Conservation (phyloP, 2,113 vertebrate species). For the Syngnathus typhle region DNA sequence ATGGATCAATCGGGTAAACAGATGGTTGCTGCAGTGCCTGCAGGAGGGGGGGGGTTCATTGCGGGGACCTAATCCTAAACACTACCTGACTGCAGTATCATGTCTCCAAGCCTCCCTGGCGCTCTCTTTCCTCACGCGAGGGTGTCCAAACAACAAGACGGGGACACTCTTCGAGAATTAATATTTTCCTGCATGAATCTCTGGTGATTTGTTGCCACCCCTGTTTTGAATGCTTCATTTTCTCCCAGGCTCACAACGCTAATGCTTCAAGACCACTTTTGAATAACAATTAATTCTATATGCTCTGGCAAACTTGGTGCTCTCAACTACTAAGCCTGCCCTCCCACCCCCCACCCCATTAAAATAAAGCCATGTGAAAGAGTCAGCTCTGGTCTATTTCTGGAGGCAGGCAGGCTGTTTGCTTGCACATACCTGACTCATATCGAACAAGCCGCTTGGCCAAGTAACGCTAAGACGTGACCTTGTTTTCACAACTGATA, state of each 20-base stretch:
- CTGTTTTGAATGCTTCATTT: slow-evolving; percentile 17
- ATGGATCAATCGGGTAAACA: slow-evolving; percentile 59
- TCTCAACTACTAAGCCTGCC: slow-evolving; percentile 34
- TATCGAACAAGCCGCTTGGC: slow-evolving; percentile 36
- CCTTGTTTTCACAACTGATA: slow-evolving; percentile 56
- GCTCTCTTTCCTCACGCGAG: slow-evolving; percentile 7
- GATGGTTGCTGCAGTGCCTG: slow-evolving; percentile 42
- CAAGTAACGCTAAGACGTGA: slow-evolving; percentile 61
- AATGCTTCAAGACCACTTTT: slow-evolving; percentile 6
- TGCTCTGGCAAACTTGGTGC: slow-evolving; percentile 20
- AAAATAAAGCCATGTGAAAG: slow-evolving; percentile 21
- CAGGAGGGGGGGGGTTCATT: slow-evolving; percentile 12
- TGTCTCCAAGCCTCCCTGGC: slow-evolving; percentile 12
- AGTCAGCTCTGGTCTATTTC: slow-evolving; percentile 59
- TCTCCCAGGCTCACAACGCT: slow-evolving; percentile 1
- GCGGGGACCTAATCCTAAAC: slow-evolving; percentile 32
- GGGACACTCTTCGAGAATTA: slow-evolving; percentile 22
- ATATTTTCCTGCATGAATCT: slow-evolving; percentile 28
- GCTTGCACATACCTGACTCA: slow-evolving; percentile 43
- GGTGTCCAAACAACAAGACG: slow-evolving; percentile 24
- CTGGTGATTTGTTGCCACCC: slow-evolving; percentile 32
- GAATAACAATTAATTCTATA: slow-evolving; percentile 34
- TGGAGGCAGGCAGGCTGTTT: slow-evolving; percentile 39
- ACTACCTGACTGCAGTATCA: slow-evolving; percentile 51
- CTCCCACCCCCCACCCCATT: slow-evolving; percentile 24